A percentile compares a stretch with the other conserved stretches of the same genome.
phyloP scores from a whole-genome alignment of 2,888 invertebrate genomes.

The Eudemis profundana region DNA sequence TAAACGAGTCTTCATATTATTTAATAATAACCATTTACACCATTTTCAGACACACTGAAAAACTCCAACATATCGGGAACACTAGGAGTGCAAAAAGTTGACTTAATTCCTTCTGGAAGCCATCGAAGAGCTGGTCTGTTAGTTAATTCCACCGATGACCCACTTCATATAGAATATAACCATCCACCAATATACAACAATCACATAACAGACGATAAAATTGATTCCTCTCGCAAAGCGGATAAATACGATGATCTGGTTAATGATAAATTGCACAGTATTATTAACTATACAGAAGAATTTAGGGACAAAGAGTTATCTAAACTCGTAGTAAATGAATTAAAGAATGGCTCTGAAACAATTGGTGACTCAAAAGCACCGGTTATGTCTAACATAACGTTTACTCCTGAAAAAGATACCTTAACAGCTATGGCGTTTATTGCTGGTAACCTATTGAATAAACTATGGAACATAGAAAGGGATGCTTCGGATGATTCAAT shows the following conservation, averaged over 20 bases:
- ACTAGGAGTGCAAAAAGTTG: constrained; percentile 62
- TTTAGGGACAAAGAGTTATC: constrained; percentile 70
- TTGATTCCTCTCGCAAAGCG: constrained; percentile 62
- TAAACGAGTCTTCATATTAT: too few relatives aligned
- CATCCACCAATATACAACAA: constrained; percentile 60
- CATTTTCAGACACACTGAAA: constrained; percentile 71
- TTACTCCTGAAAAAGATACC: constrained; percentile 78
- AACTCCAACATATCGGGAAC: constrained; percentile 65
- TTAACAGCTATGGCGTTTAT: constrained; percentile 77
- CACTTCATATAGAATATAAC: constrained; percentile 68
- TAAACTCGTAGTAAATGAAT: constrained; percentile 73
- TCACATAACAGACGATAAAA: constrained; percentile 71
- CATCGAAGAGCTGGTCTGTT: constrained; percentile 58
- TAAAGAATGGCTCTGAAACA: constrained; percentile 66
- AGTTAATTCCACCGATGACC: constrained; percentile 54
- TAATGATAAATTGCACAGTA: constrained; percentile 56
- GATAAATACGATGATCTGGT: constrained; percentile 53
- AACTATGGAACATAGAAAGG: constrained; percentile 77
- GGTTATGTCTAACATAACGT: constrained; percentile 75
- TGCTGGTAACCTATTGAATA: constrained; percentile 77
- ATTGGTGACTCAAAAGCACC: constrained; percentile 67
- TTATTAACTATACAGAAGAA: constrained; percentile 63
- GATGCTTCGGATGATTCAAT: constrained; percentile 61
- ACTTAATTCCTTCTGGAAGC: constrained; percentile 48
- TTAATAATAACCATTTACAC: constrained; percentile 4